Base-by-base conservation (phyloP, 2,113 vertebrate species). In the Patagioenas fasciata region DNA sequence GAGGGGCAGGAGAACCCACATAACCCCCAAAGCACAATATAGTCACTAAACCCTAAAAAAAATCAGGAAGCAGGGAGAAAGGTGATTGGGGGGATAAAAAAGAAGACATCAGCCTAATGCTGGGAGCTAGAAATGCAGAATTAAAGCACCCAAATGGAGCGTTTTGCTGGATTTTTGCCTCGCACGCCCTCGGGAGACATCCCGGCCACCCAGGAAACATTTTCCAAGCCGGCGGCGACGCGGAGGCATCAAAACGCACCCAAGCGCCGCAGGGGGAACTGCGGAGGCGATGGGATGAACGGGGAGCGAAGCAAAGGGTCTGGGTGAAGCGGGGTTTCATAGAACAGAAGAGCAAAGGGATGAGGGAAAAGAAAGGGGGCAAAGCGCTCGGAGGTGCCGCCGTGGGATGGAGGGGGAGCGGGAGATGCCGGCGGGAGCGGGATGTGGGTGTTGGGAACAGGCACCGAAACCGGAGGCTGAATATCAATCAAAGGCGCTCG, bases 151-250 rank as follows among this genome's bases (percentile, higher is more conserved):
- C 5, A 16, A 9, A 34, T 0, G 3, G 3, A 4, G 38, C 17
- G 17, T 34, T 36, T 26, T 5, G 42, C 42, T 44, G 42, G 42
- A 44, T 16, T 47, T 47, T 47, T 47, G 44, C 18, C 44, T 47
- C 18, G 44, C 44, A 47, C 44, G 18, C 17, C 57, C 40, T 25
- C 6, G 3, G 25, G 28, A 69, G 26, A 36, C 36, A 1, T 44
- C 31, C 65, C 2, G 4, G 42, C 51, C 44, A 61, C 29, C 17
- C 54, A 57, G 54, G 69, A 7, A 42, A 42, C 14, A 11, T 10
- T 17, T 58, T 9, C 48, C 48, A 47, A 50, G 28, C 18, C 48
- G 5, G 24, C 16, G 0, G 2, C 0, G 1, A 18, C 1, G 60
- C 23, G 6, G 42, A 25, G 36, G 29, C 16, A 48, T 77, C 15